Conservation (phyloP, 2,113 vertebrate genomes). For the Puffinus mauretanicus region DNA sequence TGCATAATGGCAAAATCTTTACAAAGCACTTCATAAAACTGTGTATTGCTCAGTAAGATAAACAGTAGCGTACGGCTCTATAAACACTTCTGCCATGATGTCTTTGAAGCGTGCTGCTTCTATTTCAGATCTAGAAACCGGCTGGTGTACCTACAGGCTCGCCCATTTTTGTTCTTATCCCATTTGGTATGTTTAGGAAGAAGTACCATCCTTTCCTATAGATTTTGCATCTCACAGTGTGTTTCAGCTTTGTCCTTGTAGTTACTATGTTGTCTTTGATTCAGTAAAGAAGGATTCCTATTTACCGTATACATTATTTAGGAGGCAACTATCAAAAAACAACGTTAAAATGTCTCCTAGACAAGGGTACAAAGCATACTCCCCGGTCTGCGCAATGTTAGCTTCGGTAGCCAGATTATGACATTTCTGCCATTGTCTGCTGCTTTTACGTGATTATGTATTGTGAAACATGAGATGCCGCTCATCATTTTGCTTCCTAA, state of each 20-base stretch:
- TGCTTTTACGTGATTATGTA: background rate
- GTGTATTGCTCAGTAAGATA: background rate
- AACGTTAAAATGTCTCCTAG: background rate
- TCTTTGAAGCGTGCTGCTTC: background rate
- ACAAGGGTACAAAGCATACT: background rate
- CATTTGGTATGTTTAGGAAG: background rate
- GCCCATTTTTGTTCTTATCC: background rate
- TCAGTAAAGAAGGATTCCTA: background rate
- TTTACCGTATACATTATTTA: background rate
- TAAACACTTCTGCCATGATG: background rate
- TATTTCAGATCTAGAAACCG: background rate
- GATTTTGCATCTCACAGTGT: background rate
- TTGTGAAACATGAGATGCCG: slow-evolving; percentile 24
- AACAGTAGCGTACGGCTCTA: background rate
- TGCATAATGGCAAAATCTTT: background rate
- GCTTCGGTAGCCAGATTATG: background rate
- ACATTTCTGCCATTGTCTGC: slow-evolving; percentile 8
- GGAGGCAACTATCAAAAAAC: background rate
- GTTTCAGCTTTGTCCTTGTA: background rate
- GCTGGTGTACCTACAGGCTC: background rate
- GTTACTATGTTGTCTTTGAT: background rate
- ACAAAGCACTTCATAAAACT: background rate
- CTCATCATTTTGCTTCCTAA: slow-evolving; percentile 9
- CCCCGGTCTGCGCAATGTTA: background rate
- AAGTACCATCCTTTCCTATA: background rate